phyloP scores from a whole-genome alignment of 2,113 vertebrate genomes.

The Microcebus jonahi region DNA sequence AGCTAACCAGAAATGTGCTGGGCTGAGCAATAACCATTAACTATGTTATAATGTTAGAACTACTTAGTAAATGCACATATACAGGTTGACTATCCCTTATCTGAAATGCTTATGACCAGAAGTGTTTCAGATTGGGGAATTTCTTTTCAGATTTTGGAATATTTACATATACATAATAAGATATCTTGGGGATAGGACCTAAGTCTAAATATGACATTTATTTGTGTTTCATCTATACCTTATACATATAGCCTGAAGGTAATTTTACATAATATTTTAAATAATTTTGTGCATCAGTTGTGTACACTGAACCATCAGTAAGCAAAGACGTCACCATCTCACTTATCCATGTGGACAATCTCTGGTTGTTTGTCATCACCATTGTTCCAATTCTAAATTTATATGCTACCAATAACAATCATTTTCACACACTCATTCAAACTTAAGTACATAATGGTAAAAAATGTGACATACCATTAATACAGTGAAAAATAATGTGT shows the following conservation, averaged over 20 bases:
- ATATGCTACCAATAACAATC: background rate
- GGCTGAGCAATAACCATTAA: background rate
- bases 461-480: background rate
- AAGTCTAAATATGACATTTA: background rate
- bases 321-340: background rate
- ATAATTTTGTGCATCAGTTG: background rate
- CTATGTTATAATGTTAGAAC: background rate
- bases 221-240: background rate
- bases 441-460: background rate
- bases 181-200: background rate
- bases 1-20: background rate
- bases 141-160: background rate
- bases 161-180: background rate
- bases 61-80: background rate
- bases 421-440: background rate
- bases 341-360: background rate
- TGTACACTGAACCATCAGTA: background rate
- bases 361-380: background rate
- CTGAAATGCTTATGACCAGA: background rate
- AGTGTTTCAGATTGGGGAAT: background rate
- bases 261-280: background rate
- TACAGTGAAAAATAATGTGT: background rate
- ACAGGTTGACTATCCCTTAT: background rate
- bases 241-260: background rate
- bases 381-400: background rate